Conservation (phyloP, 1,140 invertebrate genomes). For the Cryptotermes secundus region DNA sequence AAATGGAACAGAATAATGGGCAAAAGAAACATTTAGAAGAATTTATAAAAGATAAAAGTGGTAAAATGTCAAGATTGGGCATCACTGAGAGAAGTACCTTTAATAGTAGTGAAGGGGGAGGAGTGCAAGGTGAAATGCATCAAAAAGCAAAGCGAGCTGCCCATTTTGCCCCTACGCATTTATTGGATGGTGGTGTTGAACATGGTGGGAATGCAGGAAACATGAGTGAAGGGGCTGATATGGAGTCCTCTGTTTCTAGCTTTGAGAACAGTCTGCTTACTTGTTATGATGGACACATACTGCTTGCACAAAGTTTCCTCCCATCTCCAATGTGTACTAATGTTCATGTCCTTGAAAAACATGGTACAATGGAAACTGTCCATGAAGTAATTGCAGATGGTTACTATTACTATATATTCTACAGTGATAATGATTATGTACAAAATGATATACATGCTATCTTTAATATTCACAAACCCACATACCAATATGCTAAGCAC, state of each 20-base stretch:
- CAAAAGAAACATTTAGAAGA: background rate
- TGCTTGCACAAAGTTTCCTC: slow-evolving; percentile 67
- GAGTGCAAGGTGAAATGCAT: background rate
- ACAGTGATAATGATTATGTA: slow-evolving; percentile 77
- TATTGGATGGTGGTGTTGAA: slow-evolving; percentile 68
- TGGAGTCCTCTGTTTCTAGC: slow-evolving; percentile 68
- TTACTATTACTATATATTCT: slow-evolving; percentile 86
- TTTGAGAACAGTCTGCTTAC: slow-evolving; percentile 72
- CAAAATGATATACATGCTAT: slow-evolving; percentile 76
- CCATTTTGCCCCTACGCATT: slow-evolving; percentile 47
- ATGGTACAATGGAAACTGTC: slow-evolving; percentile 60
- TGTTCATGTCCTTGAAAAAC: slow-evolving; percentile 64
- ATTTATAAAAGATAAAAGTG: too few relatives aligned
- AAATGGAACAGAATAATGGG: background rate
- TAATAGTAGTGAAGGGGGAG: too few relatives aligned
- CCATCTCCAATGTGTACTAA: slow-evolving; percentile 64
- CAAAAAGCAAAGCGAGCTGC: background rate
- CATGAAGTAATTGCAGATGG: slow-evolving; percentile 71
- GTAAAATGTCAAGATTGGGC: too few relatives aligned
- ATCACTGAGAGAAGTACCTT: too few relatives aligned
- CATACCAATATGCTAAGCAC: slow-evolving; percentile 73
- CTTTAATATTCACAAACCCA: slow-evolving; percentile 81
- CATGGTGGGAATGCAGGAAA: slow-evolving; percentile 72
- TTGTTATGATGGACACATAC: slow-evolving; percentile 71
- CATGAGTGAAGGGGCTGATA: slow-evolving; percentile 49